These are phyloP conservation scores for Tinea trinotella DNA, from an alignment of 2,888 invertebrate species.

Conservation along the genomic window DNA sequence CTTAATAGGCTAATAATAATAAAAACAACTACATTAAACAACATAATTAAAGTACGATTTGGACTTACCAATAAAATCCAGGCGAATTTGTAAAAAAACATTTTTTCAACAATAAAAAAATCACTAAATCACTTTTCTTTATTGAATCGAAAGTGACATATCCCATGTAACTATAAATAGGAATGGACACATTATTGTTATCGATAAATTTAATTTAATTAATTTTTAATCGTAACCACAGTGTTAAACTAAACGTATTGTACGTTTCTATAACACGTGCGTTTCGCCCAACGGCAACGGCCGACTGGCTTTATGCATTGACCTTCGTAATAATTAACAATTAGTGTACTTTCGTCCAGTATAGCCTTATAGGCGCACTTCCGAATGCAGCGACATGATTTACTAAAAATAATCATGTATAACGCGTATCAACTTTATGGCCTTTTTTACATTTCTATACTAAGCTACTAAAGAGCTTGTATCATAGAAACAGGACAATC, in stretches of 20 bases:
- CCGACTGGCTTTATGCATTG: slow-evolving; percentile 49
- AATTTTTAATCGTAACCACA: slow-evolving; percentile 26
- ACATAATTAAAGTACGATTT: background rate
- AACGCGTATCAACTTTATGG: no score
- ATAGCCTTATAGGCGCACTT: slow-evolving; percentile 35
- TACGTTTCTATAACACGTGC: slow-evolving; percentile 68
- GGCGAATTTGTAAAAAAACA: slow-evolving; percentile 46
- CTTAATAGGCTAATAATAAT: no score
- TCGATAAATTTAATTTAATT: background rate
- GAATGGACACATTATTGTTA: slow-evolving; percentile 44
- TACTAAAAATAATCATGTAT: no score
- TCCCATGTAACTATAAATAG: slow-evolving; percentile 52
- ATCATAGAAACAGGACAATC: no score
- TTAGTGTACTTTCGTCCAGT: slow-evolving; percentile 64
- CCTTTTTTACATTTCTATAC: no score
- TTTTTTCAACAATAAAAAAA: slow-evolving; percentile 38
- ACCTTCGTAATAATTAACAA: slow-evolving; percentile 64
- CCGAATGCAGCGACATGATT: slow-evolving; percentile 29
- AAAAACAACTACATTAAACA: background rate
- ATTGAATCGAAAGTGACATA: slow-evolving; percentile 66
- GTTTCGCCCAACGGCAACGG: slow-evolving; percentile 57
- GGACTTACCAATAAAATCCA: slow-evolving; percentile 58
- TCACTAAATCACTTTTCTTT: slow-evolving; percentile 36
- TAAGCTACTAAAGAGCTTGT: no score
- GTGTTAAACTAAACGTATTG: slow-evolving; percentile 61